Conservation (phyloP, 2,797 vertebrate species). For the Coccyzus lansbergi region DNA sequence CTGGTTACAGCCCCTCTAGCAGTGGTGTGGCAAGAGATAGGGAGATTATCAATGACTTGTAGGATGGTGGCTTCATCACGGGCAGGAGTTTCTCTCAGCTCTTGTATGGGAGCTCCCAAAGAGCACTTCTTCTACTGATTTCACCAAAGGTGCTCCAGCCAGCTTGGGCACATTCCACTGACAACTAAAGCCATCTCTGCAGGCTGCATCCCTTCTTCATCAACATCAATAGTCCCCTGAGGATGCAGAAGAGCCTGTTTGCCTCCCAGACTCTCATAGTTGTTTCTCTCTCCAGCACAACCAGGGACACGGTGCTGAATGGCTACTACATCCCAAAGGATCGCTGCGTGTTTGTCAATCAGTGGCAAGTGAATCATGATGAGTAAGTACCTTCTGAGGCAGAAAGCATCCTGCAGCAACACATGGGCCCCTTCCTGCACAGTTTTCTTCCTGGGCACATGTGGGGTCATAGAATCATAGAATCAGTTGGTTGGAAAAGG, state of each 20-base stretch:
- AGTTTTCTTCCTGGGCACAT: not conserved
- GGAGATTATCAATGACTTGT: not conserved
- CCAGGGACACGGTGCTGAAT: constrained; percentile 85
- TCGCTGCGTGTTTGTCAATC: constrained; percentile 88
- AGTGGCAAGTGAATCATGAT: constrained; percentile 93
- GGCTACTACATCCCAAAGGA: constrained; percentile 89
- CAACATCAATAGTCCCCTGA: too few species aligned
- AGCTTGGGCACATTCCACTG: not conserved
- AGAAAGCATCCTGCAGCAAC: not conserved
- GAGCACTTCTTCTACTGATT: not conserved
- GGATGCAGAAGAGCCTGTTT: not conserved
- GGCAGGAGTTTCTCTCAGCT: not conserved
- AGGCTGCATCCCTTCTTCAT: not conserved
- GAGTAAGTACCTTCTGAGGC: constrained; percentile 78
- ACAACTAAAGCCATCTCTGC: not conserved
- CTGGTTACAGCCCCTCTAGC: fast-evolving
- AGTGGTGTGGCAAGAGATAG: not conserved
- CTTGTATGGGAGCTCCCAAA: not conserved
- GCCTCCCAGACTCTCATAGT: not conserved
- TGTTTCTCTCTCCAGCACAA: constrained; percentile 77
- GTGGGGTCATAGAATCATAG: not conserved
- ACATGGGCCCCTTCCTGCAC: not conserved
- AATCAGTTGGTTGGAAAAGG: too few species aligned
- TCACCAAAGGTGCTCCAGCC: not conserved
- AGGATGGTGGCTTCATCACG: not conserved